These are phyloP conservation scores for Monochamus saltuarius DNA, from an alignment of 1,140 invertebrate species.

Conservation along the genomic window DNA sequence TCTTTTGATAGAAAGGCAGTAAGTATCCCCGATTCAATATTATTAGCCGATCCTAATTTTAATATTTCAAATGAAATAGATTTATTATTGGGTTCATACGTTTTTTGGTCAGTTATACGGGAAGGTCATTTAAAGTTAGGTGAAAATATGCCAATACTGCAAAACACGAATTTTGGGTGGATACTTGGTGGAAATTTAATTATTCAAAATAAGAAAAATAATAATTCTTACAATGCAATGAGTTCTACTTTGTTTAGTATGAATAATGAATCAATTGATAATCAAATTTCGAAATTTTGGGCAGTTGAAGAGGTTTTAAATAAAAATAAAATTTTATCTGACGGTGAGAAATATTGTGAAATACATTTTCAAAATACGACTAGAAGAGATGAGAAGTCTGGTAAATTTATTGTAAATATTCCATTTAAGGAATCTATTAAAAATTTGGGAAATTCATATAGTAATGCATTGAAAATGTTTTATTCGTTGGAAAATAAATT, in stretches of 20 bases:
- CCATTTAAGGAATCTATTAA: too few relatives aligned
- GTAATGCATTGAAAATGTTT: too few relatives aligned
- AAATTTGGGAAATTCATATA: too few relatives aligned
- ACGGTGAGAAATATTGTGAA: constrained; percentile 5
- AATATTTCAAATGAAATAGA: constrained; percentile 5
- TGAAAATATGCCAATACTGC: neutral
- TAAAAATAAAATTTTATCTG: neutral
- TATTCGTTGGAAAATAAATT: constrained; percentile 11
- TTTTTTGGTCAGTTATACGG: neutral
- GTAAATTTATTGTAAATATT: neutral
- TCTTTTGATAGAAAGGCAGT: neutral
- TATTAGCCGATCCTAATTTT: constrained; percentile 1
- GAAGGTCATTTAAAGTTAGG: neutral
- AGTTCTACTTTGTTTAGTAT: neutral
- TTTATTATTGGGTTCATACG: neutral
- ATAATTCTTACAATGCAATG: neutral
- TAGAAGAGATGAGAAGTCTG: neutral
- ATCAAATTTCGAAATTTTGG: constrained; percentile 11
- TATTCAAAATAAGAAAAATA: neutral
- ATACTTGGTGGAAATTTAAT: neutral
- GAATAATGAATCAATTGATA: neutral
- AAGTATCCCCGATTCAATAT: neutral
- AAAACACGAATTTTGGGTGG: neutral
- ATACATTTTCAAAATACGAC: neutral
- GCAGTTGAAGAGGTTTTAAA: constrained; percentile 5